These are phyloP conservation scores for Pampusana beccarii DNA, from an alignment of 2,113 vertebrate genomes.

Conservation along the genomic window DNA sequence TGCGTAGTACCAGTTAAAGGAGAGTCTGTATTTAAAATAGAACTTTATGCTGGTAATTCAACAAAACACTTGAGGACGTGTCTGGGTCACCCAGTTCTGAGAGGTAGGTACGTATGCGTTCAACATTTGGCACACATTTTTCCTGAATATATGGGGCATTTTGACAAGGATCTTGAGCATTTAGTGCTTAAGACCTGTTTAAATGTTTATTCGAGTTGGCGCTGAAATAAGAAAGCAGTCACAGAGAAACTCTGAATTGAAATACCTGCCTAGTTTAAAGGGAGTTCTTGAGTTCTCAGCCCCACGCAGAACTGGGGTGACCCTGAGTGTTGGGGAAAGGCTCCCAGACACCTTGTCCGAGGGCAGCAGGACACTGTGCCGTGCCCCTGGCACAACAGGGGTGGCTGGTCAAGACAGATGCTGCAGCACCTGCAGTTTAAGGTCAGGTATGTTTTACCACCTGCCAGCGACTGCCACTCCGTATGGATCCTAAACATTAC, in stretches of 20 bases:
- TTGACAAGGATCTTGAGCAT: background rate
- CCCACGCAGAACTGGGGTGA: background rate
- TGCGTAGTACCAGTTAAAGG: background rate
- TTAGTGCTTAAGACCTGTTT: background rate
- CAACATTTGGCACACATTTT: background rate
- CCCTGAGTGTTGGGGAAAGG: background rate
- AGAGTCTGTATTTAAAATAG: background rate
- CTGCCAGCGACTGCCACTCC: background rate
- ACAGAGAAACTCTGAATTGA: background rate
- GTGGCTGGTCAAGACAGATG: background rate
- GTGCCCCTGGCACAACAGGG: background rate
- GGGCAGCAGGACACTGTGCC: background rate
- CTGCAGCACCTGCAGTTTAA: background rate
- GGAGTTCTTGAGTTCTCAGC: background rate
- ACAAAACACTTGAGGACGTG: background rate
- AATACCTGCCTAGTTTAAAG: background rate
- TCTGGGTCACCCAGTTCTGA: constrained; percentile 34
- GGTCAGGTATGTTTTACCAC: background rate
- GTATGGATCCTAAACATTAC: background rate
- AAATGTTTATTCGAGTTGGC: background rate
- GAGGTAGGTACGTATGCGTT: background rate
- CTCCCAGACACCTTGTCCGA: background rate
- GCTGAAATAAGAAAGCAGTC: background rate
- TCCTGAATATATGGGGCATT: background rate
- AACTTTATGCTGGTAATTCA: background rate